phyloP scores from a whole-genome alignment of 2,888 invertebrate genomes.

The Octonoba sinensis region DNA sequence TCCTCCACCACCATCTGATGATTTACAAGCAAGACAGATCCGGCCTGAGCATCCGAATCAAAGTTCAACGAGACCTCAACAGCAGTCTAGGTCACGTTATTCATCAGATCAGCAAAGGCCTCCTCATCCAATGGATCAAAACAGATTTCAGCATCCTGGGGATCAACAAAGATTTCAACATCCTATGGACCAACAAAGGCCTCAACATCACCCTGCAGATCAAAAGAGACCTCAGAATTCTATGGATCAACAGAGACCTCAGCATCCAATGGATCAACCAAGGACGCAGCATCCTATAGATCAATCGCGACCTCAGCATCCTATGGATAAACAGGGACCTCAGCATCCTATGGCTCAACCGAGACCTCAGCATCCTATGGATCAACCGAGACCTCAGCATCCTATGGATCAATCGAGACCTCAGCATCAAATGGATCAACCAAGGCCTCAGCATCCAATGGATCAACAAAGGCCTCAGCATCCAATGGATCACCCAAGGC shows the following conservation, averaged over 20 bases:
- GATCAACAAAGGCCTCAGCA: constrained; percentile 26
- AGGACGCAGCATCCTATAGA: constrained; percentile 23
- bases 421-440: constrained; percentile 7
- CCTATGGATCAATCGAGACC: constrained; percentile 7
- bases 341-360: not conserved
- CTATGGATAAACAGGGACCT: constrained; percentile 1
- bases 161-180: constrained; percentile 1
- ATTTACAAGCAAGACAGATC: constrained; percentile 2
- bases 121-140: constrained; percentile 14
- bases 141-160: not conserved
- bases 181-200: constrained; percentile 10
- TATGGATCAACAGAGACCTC: constrained; percentile 27
- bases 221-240: constrained; percentile 15
- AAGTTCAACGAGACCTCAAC: not conserved
- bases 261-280: constrained; percentile 1
- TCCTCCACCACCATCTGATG: not conserved
- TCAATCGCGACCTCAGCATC: constrained; percentile 17
- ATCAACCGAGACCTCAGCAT: constrained; percentile 14
- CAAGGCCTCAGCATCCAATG: not conserved
- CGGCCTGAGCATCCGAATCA: not conserved
- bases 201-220: not conserved
- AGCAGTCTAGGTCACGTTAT: not conserved
- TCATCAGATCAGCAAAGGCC: constrained; percentile 14
- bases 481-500: not conserved
- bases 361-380: constrained; percentile 11